These are phyloP conservation scores for Ganaspis sp. DNA, from an alignment of 1,140 invertebrate species.

Conservation along the genomic window DNA sequence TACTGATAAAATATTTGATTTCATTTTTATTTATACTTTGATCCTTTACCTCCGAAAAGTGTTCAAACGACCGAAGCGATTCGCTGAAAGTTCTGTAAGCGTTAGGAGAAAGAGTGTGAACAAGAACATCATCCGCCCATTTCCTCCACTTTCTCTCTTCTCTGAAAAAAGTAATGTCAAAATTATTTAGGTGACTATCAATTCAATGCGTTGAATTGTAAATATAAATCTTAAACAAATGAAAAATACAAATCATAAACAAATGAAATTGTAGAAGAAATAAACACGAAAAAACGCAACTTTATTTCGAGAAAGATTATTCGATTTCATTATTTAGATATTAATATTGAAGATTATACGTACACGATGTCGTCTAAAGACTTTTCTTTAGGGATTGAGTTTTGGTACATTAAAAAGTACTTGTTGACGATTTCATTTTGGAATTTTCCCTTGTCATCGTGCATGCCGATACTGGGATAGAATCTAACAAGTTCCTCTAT, in stretches of 20 bases:
- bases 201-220: background rate
- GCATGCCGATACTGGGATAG: slow-evolving; percentile 86
- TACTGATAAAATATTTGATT: slow-evolving; percentile 28
- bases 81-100: slow-evolving; percentile 93
- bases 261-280: too few relatives aligned
- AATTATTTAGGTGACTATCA: too few relatives aligned
- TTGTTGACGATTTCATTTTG: slow-evolving; percentile 92
- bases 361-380: slow-evolving; percentile 81
- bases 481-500: slow-evolving; percentile 86
- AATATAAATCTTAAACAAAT: slow-evolving; percentile 26
- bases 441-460: slow-evolving; percentile 82
- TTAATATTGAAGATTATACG: slow-evolving; percentile 67
- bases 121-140: slow-evolving; percentile 94
- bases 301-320: too few relatives aligned
- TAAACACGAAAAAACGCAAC: too few relatives aligned
- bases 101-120: slow-evolving; percentile 97
- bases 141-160: slow-evolving; percentile 95
- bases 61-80: slow-evolving; percentile 92
- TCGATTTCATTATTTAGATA: too few relatives aligned
- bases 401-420: slow-evolving; percentile 95
- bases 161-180: slow-evolving; percentile 77
- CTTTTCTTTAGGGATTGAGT: slow-evolving; percentile 75
- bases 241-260: too few relatives aligned
- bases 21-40: too few relatives aligned
- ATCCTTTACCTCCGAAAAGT: slow-evolving; percentile 90